Percentiles rank a stretch among this genome's conserved stretches.
Conservation (phyloP, 2,113 vertebrate species). For the Cynoglossus semilaevis region DNA sequence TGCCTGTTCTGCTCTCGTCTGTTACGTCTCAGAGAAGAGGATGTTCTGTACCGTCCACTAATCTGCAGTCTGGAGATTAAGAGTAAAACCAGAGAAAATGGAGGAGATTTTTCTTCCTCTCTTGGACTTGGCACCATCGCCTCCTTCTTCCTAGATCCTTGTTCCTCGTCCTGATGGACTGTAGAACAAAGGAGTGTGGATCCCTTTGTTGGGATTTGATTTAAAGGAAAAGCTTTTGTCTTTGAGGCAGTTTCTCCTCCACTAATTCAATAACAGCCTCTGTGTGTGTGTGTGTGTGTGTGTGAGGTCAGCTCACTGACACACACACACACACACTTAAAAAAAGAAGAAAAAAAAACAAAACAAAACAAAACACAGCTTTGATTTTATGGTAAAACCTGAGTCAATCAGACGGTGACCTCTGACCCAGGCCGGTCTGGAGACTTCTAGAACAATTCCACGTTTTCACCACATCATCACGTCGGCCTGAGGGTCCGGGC, state of each 20-base stretch:
- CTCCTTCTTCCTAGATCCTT: constrained; percentile 53
- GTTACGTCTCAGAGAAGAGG: constrained; percentile 28
- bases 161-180: constrained; percentile 60
- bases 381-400: too few relatives aligned
- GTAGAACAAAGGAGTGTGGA: constrained; percentile 68
- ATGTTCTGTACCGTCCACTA: constrained; percentile 47
- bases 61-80: constrained; percentile 65
- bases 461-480: too few relatives aligned
- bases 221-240: constrained; percentile 64
- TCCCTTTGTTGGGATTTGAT: constrained; percentile 74
- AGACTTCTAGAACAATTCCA: too few relatives aligned
- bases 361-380: too few relatives aligned
- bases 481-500: too few relatives aligned
- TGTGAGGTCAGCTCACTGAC: too few relatives aligned
- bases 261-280: constrained; percentile 70
- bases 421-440: too few relatives aligned
- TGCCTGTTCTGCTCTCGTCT: constrained; percentile 2
- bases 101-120: constrained; percentile 46
- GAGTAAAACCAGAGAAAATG: constrained; percentile 57
- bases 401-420: too few relatives aligned
- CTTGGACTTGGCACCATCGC: constrained; percentile 56
- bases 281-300: constrained; percentile 6
- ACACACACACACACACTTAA: too few relatives aligned
- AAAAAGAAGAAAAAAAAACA: too few relatives aligned
- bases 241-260: constrained; percentile 65